Evolutionary conservation across 2,797 vertebrate genomes (phyloP).

Genomic region (Pelobates cultripes): DNA sequence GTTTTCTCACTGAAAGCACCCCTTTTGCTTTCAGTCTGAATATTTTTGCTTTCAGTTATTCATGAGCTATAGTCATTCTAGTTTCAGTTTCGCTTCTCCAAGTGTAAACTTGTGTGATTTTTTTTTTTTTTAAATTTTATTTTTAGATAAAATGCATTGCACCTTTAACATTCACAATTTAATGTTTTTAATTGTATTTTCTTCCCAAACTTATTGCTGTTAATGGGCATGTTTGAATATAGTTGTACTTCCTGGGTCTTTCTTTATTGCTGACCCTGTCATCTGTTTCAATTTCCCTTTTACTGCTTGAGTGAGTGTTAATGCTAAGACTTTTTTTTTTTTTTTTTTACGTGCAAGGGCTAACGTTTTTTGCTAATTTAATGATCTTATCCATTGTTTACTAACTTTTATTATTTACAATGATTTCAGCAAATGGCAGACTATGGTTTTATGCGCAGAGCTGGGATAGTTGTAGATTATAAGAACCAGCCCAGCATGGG

Average conservation of each 20-base stretch:
- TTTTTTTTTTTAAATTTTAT: neutral
- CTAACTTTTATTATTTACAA: conserved; percentile 59
- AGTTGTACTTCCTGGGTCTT: neutral
- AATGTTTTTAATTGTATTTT: conserved; percentile 10
- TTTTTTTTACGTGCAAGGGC: neutral
- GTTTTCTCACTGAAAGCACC: neutral
- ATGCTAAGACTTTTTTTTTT: neutral
- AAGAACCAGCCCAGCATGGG: conserved; percentile 74
- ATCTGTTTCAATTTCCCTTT: neutral
- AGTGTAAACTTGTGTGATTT: no score
- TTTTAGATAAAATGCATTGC: conserved; percentile 77
- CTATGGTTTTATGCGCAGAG: conserved; percentile 78
- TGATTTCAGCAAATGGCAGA: conserved; percentile 78
- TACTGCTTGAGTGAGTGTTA: conserved; percentile 4
- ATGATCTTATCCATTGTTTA: no score
- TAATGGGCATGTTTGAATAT: conserved; percentile 26
- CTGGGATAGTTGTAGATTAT: conserved; percentile 75
- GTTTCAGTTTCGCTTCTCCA: no score
- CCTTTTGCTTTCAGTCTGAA: neutral
- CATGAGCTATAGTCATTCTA: no score
- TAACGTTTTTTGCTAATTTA: neutral
- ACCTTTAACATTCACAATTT: conserved; percentile 75
- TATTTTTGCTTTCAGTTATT: neutral
- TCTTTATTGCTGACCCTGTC: neutral
- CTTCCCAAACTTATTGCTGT: neutral